A percentile compares a stretch with the other conserved stretches of the same genome.
Conservation (phyloP, 2,888 invertebrate species). For the Plagiodera versicolora region DNA sequence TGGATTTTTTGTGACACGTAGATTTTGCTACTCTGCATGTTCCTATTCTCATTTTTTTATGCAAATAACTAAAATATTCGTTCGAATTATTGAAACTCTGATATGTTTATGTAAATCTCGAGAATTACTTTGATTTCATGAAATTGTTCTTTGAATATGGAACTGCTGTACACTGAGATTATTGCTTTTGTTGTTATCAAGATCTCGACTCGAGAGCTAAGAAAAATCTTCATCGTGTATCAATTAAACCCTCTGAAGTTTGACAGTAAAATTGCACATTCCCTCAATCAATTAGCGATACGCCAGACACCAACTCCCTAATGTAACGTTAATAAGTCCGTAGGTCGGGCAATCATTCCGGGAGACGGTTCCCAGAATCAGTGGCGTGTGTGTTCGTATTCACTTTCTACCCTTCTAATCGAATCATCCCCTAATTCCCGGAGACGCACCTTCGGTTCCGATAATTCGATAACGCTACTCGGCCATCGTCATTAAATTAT, state of each 20-base stretch:
- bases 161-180: too few species aligned
- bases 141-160: too few species aligned
- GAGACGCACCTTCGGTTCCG: constrained; percentile 13
- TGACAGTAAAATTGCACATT: neutral
- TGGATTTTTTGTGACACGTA: too few species aligned
- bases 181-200: too few species aligned
- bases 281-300: neutral
- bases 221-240: too few species aligned
- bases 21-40: too few species aligned
- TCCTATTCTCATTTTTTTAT: too few species aligned
- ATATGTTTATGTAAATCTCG: too few species aligned
- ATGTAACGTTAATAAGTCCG: constrained; percentile 17
- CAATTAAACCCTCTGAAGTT: neutral
- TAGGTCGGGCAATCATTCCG: constrained; percentile 2
- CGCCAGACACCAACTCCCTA: neutral
- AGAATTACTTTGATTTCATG: too few species aligned
- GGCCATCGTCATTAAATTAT: constrained; percentile 13
- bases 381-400: constrained; percentile 8
- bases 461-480: constrained; percentile 11
- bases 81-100: too few species aligned
- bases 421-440: constrained; percentile 11
- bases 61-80: too few species aligned
- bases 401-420: constrained; percentile 9
- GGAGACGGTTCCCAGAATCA: neutral
- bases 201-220: neutral